A percentile compares a stretch with the other conserved stretches of the same genome.
Conservation (phyloP, 2,113 vertebrate species). For the Mesocricetus auratus region DNA sequence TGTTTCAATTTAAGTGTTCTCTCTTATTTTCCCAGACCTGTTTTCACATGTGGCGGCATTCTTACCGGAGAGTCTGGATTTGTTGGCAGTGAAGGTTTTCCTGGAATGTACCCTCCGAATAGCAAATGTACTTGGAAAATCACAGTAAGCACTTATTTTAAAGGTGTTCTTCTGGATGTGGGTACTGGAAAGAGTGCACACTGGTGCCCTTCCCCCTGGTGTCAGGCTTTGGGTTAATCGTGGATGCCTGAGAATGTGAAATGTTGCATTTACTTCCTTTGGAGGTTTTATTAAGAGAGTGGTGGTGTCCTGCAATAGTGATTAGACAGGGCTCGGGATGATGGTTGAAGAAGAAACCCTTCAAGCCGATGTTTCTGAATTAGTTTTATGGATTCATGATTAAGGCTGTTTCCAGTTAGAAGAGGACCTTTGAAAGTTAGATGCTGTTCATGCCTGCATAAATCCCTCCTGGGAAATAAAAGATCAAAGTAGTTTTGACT, state of each 20-base stretch:
- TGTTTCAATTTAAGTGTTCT: conserved; percentile 36
- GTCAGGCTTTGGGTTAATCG: conserved; percentile 52
- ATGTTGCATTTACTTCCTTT: conserved; percentile 66
- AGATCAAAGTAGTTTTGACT: conserved; percentile 56
- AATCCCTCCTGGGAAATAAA: conserved; percentile 38
- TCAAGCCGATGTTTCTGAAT: conserved; percentile 66
- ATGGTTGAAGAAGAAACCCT: conserved; percentile 43
- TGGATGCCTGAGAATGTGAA: conserved; percentile 51
- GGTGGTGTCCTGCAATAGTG: conserved; percentile 5
- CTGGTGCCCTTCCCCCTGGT: conserved; percentile 28
- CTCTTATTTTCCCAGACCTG: conserved; percentile 87
- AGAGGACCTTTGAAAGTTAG: conserved; percentile 32
- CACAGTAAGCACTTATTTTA: conserved; percentile 92
- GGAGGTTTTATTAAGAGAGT: conserved; percentile 62
- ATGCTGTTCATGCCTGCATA: conserved; percentile 11
- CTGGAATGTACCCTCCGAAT: conserved; percentile 98
- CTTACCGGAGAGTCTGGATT: conserved; percentile 95
- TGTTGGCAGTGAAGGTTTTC: conserved; percentile 98
- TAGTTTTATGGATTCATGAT: conserved; percentile 22
- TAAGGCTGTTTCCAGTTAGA: conserved; percentile 48
- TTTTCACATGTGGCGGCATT: conserved; percentile 95
- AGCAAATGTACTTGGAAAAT: conserved; percentile 99
- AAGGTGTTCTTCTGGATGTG: conserved; percentile 67
- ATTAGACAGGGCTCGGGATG: conserved; percentile 38
- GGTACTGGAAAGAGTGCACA: conserved; percentile 66